Evolutionary conservation across 2,888 invertebrate species (phyloP), one percentile per base, ranked within the genome.

Genomic region (Steinernema hermaphroditum): DNA sequence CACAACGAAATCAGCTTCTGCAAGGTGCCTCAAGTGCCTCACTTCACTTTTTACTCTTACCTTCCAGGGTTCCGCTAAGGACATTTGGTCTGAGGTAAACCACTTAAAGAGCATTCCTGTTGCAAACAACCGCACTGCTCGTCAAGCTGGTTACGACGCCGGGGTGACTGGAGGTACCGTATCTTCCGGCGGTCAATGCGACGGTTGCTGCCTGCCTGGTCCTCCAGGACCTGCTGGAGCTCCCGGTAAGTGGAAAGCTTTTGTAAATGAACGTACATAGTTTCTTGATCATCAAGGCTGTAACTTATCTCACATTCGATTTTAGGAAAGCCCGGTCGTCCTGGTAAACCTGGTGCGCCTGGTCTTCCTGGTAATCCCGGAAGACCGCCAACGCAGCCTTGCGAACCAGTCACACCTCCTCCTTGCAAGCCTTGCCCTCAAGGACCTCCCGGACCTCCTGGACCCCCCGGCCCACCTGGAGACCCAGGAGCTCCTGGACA

Each of bases 381-480:
- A 75, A 75, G 80, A 46, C 81, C 80, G 70, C 81, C 81, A 68
- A 78, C 78, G 76, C 79, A 78, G 78, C 81, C 81, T 62, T 82
- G 82, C 75, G 81, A 82, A 76, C 81, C 82, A 43, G 76, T 82
- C 72, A 81, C 82, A 37, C 81, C 81, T 57, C 82, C 82, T 70
- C 82, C 82, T 57, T 82, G 82, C 78, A 81, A 81, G 75, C 81
- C 81, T 70, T 81, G 81, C 76, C 81, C 81, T 72, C 77, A 72
- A 70, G 76, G 76, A 68, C 24, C 57, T 29, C 74, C 74, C n/a
- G 74, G 74, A 37, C 70, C 70, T 50, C 70, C 74, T 49, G 77
- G 77, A 72, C 34, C 29, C 22, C 72, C 72, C 37, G 77, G 77
- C 72, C 72, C 70, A 27, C 70, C 73, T 34, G 77, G 77, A 50